Evolutionary conservation across 2,113 vertebrate species (phyloP).

Genomic region (Morone chrysops): DNA sequence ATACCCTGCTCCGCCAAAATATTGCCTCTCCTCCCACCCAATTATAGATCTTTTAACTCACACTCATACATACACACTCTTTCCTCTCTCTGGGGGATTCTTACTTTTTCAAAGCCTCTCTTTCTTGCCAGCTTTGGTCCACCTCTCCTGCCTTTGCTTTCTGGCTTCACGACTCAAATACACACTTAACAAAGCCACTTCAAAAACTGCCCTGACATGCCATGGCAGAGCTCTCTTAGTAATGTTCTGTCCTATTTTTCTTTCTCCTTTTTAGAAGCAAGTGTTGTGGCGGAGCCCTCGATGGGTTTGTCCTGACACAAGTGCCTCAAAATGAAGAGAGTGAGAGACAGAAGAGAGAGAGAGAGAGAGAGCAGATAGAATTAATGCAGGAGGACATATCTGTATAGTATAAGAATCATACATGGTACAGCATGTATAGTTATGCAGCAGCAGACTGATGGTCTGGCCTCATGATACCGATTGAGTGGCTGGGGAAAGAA

Average conservation of each 20-base stretch:
- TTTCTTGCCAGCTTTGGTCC: slow-evolving; percentile 24
- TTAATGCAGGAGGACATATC: too few relatives aligned
- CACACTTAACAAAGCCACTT: slow-evolving; percentile 22
- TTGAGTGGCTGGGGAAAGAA: slow-evolving; percentile 9
- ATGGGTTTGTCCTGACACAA: slow-evolving; percentile 14
- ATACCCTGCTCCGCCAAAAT: slow-evolving; percentile 24
- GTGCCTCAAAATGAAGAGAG: background rate
- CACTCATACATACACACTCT: slow-evolving; percentile 29
- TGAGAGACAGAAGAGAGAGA: background rate
- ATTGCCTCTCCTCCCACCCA: slow-evolving; percentile 48
- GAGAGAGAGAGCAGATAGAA: background rate
- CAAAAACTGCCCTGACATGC: slow-evolving; percentile 20
- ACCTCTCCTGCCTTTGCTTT: slow-evolving; percentile 9
- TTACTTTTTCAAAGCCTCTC: slow-evolving; percentile 15
- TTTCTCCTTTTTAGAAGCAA: slow-evolving; percentile 32
- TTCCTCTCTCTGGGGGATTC: slow-evolving; percentile 21
- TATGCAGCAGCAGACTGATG: slow-evolving; percentile 8
- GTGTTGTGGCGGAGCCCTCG: background rate
- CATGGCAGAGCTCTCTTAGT: background rate
- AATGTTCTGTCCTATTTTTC: slow-evolving; percentile 33
- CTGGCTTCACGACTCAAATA: slow-evolving; percentile 22
- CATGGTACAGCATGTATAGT: background rate
- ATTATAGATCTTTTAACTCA: slow-evolving; percentile 66
- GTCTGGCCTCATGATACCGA: slow-evolving; percentile 19
- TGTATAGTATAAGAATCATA: background rate